phyloP scores from a whole-genome alignment of 2,113 vertebrate species.

The Phainopepla nitens region DNA sequence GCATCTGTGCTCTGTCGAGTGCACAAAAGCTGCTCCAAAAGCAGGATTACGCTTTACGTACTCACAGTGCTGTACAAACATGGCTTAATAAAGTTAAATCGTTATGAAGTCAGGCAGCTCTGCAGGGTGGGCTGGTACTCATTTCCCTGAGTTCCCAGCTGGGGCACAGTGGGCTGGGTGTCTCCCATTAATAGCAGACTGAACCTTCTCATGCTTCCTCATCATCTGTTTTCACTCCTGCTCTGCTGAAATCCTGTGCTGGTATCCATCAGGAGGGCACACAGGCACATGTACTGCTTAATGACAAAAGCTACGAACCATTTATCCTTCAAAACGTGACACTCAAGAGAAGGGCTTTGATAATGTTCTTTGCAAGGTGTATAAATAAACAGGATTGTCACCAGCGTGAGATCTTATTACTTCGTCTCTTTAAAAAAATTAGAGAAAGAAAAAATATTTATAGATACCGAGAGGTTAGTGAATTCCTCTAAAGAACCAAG shows the following conservation, averaged over 20 bases:
- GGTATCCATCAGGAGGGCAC: background rate
- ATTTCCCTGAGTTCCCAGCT: background rate
- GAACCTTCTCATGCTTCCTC: background rate
- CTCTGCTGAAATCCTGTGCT: background rate
- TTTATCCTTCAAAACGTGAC: slow-evolving; percentile 9
- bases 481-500: slow-evolving; percentile 39
- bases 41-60: background rate
- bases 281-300: background rate
- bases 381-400: slow-evolving; percentile 35
- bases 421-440: background rate
- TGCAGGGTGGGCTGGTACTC: background rate
- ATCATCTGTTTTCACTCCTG: background rate
- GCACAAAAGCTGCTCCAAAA: background rate
- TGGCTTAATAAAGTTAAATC: background rate
- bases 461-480: slow-evolving; percentile 23
- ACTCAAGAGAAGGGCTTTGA: background rate
- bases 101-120: background rate
- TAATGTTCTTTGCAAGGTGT: background rate
- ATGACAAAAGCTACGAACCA: background rate
- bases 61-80: background rate
- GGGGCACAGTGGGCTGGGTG: background rate
- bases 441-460: slow-evolving; percentile 35
- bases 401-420: background rate
- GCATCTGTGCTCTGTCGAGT: background rate
- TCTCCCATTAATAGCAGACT: background rate